These are phyloP conservation scores for Archilochus colubris DNA, from an alignment of 2,113 vertebrate species.

Conservation along the genomic window DNA sequence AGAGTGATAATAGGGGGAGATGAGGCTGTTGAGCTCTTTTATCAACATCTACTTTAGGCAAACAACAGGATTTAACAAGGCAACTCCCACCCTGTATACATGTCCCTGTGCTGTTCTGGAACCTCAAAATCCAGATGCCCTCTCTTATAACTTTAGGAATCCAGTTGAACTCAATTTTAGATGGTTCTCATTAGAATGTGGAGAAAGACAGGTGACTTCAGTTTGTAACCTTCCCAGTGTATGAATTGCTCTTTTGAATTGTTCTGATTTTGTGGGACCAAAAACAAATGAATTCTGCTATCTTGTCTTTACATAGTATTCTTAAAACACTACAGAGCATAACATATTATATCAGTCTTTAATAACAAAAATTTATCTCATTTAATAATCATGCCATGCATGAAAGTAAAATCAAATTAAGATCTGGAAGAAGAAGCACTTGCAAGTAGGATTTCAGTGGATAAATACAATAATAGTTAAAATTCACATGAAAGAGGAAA, in stretches of 20 bases:
- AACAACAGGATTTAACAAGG: not conserved
- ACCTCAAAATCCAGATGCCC: not conserved
- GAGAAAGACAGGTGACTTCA: not conserved
- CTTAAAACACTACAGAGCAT: not conserved
- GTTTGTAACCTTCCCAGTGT: not conserved
- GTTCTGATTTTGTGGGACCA: not conserved
- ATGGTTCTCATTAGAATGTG: not conserved
- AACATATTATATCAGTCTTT: not conserved
- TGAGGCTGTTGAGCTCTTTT: not conserved
- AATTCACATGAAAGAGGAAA: not conserved
- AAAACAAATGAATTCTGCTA: not conserved
- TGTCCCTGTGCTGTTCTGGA: not conserved
- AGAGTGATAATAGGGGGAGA: not conserved
- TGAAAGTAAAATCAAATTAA: not conserved
- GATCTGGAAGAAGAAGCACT: not conserved
- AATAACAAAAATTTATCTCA: not conserved
- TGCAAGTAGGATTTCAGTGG: not conserved
- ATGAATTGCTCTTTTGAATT: not conserved
- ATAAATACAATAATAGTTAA: not conserved
- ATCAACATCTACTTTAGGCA: not conserved
- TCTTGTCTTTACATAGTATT: not conserved
- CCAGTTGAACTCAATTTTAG: not conserved
- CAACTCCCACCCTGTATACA: not conserved
- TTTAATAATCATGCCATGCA: not conserved
- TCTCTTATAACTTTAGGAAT: not conserved